These are phyloP conservation scores for Notarius lentiginosus DNA, from an alignment of 2,113 vertebrate genomes.

Conservation along the genomic window DNA sequence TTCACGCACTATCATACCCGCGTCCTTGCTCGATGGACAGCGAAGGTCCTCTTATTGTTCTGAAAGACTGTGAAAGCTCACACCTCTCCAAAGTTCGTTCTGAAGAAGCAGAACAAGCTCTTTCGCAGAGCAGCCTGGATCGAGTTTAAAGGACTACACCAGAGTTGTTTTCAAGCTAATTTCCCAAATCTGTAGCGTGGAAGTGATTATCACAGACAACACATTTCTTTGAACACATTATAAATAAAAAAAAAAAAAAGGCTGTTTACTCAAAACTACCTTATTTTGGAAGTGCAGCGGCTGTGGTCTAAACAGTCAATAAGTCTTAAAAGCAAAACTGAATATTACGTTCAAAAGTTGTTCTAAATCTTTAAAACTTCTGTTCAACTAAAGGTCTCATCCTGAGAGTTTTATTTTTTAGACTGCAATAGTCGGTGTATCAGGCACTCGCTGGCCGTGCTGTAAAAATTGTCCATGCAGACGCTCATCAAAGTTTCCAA, in stretches of 20 bases:
- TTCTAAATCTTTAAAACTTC: not conserved
- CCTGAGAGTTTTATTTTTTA: not conserved
- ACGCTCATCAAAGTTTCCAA: too few relatives aligned
- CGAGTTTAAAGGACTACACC: not conserved
- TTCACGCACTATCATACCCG: too few relatives aligned
- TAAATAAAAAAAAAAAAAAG: not conserved
- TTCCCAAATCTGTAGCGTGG: not conserved
- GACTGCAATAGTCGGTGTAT: not conserved
- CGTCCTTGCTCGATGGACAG: not conserved
- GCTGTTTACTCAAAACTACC: not conserved
- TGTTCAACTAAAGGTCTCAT: not conserved
- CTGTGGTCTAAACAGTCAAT: not conserved
- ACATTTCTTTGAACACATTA: not conserved
- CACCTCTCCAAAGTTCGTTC: not conserved
- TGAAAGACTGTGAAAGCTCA: not conserved
- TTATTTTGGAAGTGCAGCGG: not conserved
- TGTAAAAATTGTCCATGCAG: too few relatives aligned
- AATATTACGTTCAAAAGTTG: not conserved
- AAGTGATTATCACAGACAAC: not conserved
- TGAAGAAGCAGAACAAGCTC: not conserved
- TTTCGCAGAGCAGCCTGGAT: not conserved
- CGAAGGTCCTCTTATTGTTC: not conserved
- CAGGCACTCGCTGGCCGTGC: too few relatives aligned
- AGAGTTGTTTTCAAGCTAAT: not conserved
- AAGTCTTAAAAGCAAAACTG: not conserved